Percentiles rank a stretch among this genome's conserved stretches.
Conservation (phyloP, 2,888 invertebrate species). For the Archips xylosteana region DNA sequence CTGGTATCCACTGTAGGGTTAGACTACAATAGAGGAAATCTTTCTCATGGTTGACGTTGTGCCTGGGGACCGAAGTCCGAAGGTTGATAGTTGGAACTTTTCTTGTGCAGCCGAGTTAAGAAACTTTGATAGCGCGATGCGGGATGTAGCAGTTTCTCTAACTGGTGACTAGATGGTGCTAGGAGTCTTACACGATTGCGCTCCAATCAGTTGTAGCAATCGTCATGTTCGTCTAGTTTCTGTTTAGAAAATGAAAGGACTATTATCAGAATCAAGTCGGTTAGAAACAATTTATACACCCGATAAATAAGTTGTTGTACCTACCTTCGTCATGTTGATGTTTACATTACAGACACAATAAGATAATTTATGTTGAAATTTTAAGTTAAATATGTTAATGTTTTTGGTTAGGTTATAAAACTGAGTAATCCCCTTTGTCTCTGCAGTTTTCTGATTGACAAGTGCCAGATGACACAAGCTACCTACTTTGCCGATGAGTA, state of each 20-base stretch:
- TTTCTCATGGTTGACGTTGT: no score
- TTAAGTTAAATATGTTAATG: neutral
- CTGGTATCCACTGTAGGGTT: no score
- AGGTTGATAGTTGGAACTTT: no score
- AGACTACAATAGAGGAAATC: no score
- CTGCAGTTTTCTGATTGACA: constrained; percentile 12
- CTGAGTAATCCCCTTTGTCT: neutral
- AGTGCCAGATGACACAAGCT: constrained; percentile 1
- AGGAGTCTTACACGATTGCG: no score
- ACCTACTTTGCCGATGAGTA: neutral
- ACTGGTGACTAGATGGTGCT: no score
- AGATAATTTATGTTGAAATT: neutral
- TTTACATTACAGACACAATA: neutral
- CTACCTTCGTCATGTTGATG: no score
- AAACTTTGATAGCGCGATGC: no score
- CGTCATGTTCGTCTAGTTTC: neutral
- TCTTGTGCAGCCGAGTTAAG: no score
- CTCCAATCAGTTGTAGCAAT: neutral
- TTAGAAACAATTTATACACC: neutral
- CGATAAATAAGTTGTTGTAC: no score
- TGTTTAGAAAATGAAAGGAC: neutral
- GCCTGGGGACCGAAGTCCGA: no score
- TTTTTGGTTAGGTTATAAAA: neutral
- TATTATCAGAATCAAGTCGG: neutral
- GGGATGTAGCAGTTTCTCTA: no score